These are phyloP conservation scores for Falco peregrinus DNA, from an alignment of 2,797 vertebrate genomes.

Conservation along the genomic window DNA sequence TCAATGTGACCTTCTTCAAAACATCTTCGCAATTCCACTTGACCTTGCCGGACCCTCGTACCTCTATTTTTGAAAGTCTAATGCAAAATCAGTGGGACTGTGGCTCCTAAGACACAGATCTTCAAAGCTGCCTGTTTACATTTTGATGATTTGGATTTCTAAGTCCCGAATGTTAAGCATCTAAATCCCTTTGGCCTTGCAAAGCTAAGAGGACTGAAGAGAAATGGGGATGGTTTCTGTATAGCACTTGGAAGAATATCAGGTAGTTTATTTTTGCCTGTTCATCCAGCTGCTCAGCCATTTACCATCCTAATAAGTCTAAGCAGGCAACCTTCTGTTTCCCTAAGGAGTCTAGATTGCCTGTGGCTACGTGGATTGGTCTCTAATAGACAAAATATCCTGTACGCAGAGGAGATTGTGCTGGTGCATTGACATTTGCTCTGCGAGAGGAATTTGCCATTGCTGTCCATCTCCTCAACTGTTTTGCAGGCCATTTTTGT, in stretches of 20 bases:
- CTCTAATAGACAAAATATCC: conserved; percentile 30
- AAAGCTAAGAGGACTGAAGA: conserved; percentile 24
- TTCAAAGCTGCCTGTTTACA: not conserved
- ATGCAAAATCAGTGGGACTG: not conserved
- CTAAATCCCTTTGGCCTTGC: conserved; percentile 27
- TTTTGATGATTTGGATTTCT: not conserved
- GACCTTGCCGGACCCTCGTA: not conserved
- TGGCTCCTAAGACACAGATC: not conserved
- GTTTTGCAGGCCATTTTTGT: not conserved
- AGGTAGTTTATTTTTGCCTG: conserved; percentile 56
- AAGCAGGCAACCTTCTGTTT: conserved; percentile 67
- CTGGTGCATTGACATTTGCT: conserved; percentile 4
- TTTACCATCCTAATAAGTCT: conserved; percentile 60
- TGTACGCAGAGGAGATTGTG: not conserved
- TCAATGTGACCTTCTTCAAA: not conserved
- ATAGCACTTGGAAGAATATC: conserved; percentile 52
- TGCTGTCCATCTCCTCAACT: not conserved
- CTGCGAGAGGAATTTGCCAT: not conserved
- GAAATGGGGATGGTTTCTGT: not conserved
- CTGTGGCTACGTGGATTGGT: conserved; percentile 22
- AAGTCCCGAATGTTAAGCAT: not conserved
- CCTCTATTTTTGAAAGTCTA: not conserved
- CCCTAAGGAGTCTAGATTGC: conserved; percentile 56
- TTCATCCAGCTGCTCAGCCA: conserved; percentile 62
- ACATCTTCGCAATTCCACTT: not conserved